Evolutionary conservation across 2,797 vertebrate genomes (phyloP).

Genomic region (Acestrorhynchus altus): DNA sequence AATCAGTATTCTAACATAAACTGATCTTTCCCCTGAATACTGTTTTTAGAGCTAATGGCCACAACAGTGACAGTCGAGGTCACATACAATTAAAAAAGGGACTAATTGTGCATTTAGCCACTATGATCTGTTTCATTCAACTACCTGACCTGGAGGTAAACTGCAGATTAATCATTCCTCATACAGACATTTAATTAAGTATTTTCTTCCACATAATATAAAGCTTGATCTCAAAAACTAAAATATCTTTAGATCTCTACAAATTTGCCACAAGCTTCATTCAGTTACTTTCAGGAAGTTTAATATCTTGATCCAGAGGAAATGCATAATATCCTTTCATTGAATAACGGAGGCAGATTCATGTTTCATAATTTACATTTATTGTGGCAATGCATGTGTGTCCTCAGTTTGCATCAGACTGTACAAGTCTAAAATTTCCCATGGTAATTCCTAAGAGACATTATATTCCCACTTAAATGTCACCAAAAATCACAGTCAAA

Average conservation of each 20-base stretch:
- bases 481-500: conserved; percentile 67
- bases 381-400: neutral
- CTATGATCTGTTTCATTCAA: conserved; percentile 46
- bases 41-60: conserved; percentile 4
- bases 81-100: conserved; percentile 60
- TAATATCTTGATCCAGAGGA: conserved; percentile 16
- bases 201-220: neutral
- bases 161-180: conserved; percentile 65
- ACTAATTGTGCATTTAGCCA: conserved; percentile 47
- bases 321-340: neutral
- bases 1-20: neutral
- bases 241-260: conserved; percentile 38
- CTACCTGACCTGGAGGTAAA: conserved; percentile 67
- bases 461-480: conserved; percentile 70
- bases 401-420: neutral
- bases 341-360: neutral
- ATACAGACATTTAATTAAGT: neutral
- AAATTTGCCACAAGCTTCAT: neutral
- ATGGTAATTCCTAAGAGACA: conserved; percentile 30
- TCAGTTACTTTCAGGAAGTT: neutral
- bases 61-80: conserved; percentile 54
- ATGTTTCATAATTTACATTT: neutral
- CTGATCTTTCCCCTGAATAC: conserved; percentile 18
- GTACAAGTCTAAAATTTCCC: conserved; percentile 31
- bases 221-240: neutral